Conservation (phyloP, 2,888 invertebrate genomes). For the Ceratothoa steindachneri region DNA sequence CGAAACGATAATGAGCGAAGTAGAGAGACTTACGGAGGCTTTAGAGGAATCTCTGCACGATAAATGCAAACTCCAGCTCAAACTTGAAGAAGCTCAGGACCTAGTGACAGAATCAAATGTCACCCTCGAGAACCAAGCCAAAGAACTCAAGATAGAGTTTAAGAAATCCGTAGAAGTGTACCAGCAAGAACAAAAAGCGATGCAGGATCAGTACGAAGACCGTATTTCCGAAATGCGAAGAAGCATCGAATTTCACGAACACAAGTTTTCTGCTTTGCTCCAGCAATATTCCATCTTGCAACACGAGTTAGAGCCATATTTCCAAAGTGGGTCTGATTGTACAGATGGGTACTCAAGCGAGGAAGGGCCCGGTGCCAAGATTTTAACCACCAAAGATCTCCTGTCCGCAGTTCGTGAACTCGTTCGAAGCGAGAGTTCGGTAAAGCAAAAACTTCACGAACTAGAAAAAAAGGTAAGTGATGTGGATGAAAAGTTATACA, state of each 20-base stretch:
- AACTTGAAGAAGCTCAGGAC: constrained; percentile 26
- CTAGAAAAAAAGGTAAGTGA: constrained; percentile 44
- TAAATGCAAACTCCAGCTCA: constrained; percentile 27
- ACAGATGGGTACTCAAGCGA: background rate
- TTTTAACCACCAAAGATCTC: constrained; percentile 10
- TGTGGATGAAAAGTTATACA: background rate
- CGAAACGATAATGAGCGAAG: constrained; percentile 18
- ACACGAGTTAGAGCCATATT: constrained; percentile 1
- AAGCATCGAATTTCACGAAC: background rate
- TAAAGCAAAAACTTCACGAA: constrained; percentile 33
- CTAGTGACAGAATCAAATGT: background rate
- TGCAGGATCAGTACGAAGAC: background rate
- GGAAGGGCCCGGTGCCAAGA: background rate
- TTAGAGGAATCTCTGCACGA: constrained; percentile 30
- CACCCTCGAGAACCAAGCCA: background rate
- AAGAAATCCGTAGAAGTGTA: background rate
- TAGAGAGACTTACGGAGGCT: constrained; percentile 25
- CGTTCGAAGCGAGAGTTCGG: constrained; percentile 32
- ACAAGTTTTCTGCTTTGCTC: background rate
- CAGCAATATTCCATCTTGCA: constrained; percentile 1
- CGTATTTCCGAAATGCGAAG: background rate
- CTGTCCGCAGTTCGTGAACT: constrained; percentile 32
- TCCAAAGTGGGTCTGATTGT: background rate
- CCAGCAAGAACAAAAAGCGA: background rate
- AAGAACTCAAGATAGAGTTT: constrained; percentile 4